Base-by-base conservation (phyloP, 2,113 vertebrate genomes). In the Malurus melanocephalus region DNA sequence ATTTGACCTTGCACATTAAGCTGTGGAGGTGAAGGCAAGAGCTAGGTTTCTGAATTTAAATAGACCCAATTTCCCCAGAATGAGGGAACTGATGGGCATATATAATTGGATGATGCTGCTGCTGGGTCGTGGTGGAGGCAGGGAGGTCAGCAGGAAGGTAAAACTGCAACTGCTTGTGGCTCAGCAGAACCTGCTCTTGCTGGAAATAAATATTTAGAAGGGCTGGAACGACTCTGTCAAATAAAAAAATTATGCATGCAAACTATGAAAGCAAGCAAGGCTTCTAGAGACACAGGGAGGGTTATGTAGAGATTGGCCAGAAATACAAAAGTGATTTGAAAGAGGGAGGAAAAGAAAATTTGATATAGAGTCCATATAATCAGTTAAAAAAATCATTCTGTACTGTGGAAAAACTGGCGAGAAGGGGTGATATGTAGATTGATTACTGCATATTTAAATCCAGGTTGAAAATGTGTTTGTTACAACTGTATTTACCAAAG, bases 91-190 rank as follows among this genome's bases (percentile, higher is more conserved):
- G 94, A 93, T 79, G 62, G 80, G 77, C 77, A 69, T 57, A 45
- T 49, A 52, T 96, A 96, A 95, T 95, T 96, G 95, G 83, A n/a
- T 84, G 69, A 80, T 91, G 71, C 67, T 81, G 4, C 69, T 73
- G 59, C 14, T 65, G 59, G 88, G 92, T 91, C 88, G 66, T 15
- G 28, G 32, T 59, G 40, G 62, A 91, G 80, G 77, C 5, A 28
- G 86, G 62, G 56, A 91, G 90, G 86, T 84, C 80, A 92, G 66
- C 16, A 11, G 9, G 53, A 84, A 91, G 83, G 46, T 35, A 88
- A 74, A 51, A 4, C 46, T 85, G 59, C 40, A 90, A 55, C 86
- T 88, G 59, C 79, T 91, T 80, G 92, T 24, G 71, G 62, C 55
- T 91, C 55, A 73, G 51, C n/a, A 91, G 74, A 87, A 72, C 21